Evolutionary conservation across 2,113 vertebrate species (phyloP).

Genomic region (Oryzias melastigma): DNA sequence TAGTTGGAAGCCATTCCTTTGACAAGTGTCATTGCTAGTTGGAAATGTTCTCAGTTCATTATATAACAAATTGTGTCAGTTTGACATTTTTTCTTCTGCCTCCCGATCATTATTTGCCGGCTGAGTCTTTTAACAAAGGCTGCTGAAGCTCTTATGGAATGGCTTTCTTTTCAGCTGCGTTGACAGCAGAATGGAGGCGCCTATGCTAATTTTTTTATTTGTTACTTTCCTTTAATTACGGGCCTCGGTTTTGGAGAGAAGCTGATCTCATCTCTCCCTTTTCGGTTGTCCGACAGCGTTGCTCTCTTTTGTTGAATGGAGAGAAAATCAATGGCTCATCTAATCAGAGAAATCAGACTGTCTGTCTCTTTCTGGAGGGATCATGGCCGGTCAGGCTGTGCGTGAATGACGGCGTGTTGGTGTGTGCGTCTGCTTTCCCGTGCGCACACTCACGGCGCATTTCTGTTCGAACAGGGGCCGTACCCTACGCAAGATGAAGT

Average conservation of each 20-base stretch:
- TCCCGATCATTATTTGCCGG: constrained; percentile 42
- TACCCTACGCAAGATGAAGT: constrained; percentile 89
- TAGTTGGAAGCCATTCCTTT: constrained; percentile 25
- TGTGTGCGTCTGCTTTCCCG: not conserved
- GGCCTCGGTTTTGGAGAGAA: constrained; percentile 26
- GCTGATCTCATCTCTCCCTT: constrained; percentile 6
- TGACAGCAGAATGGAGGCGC: constrained; percentile 42
- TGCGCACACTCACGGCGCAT: constrained; percentile 19
- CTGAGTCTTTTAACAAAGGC: constrained; percentile 42
- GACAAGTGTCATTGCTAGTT: constrained; percentile 12
- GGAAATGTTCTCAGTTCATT: constrained; percentile 42
- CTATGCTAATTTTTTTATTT: constrained; percentile 50
- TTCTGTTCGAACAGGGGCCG: constrained; percentile 82
- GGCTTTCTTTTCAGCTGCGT: constrained; percentile 37
- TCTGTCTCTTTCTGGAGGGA: constrained; percentile 33
- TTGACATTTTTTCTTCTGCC: constrained; percentile 39
- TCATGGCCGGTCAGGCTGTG: constrained; percentile 28
- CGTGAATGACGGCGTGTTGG: constrained; percentile 4
- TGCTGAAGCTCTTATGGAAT: constrained; percentile 19
- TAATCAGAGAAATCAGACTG: constrained; percentile 59
- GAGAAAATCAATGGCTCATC: constrained; percentile 64
- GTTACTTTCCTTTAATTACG: constrained; percentile 39
- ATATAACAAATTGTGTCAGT: constrained; percentile 33
- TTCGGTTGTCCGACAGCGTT: constrained; percentile 18
- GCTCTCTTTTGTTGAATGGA: constrained; percentile 38